Evolutionary conservation across 2,888 invertebrate species (phyloP), one percentile per base, ranked within the genome.

Genomic region (Pandemis heparana): DNA sequence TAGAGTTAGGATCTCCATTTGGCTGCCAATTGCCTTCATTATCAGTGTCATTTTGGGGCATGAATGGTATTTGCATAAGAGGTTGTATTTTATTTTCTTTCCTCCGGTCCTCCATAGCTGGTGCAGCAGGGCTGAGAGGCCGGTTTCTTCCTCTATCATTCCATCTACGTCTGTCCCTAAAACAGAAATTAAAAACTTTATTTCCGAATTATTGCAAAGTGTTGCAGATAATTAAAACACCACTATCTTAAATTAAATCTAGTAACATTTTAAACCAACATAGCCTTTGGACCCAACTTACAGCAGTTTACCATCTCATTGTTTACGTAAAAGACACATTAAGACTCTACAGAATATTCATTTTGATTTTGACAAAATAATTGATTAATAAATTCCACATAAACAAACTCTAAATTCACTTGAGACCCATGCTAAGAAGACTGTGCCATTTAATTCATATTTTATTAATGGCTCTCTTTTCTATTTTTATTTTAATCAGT

Each of bases 21-120:
- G 80, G 78, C 32, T 78, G 81, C 92, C 94, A 92, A 70, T 80
- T 80, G 59, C 84, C 83, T 46, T 76, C 79, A 51, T 85, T 80
- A 70, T 89, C 87, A 7, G 87, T 82, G 46, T 85, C 86, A 64
- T 88, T 87, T 41, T 89, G 90, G 14, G 86, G 87, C 80, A 85
- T 85, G 32, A 91, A 80, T 76, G 91, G 86, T 10, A 90, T 83
- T 83, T 93, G 92, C 92, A 92, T 92, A 7, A 91, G 85, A 32
- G 92, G 78, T 70, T 89, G 90, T 74, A 92, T 92, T 70, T 81
- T 84, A 32, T 87, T 89, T 16, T 74, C 73, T 78, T 86, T 87
- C 65, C 85, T 89, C 78, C 88, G 85, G 10, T 92, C 92, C 76
- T 92, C 92, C 41, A 85, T 63, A 66, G 83, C 77, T 51, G 89